Evolutionary conservation across 1,140 invertebrate genomes (phyloP), one percentile per base, ranked within the genome.

Genomic region (Physella acuta): DNA sequence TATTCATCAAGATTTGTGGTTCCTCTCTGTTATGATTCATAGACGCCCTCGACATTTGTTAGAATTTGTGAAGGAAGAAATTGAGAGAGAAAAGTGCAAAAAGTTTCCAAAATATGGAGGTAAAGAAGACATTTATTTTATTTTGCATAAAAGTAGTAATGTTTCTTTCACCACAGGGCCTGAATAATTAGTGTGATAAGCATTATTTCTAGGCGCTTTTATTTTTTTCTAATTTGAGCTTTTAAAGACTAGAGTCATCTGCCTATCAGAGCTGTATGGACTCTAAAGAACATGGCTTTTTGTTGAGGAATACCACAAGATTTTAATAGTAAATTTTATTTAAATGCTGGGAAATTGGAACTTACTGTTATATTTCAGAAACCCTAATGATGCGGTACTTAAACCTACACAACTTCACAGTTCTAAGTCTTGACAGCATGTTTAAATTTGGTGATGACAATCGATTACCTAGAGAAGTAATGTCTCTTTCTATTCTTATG

Each of bases 391-490:
- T 76, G 37, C 81, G 75, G 17, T 86, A 86, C 69, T 64, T 86
- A 26, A 78, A 79, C 37, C 71, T 72, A 56, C 76, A 85, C 71
- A 73, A 81, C 33, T 85, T 86, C 66, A 82, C 85, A 56, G 84
- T 84, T 73, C 79, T 86, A 52, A 82, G 83, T 72, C 70, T 86
- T 24, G 85, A 86, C 68, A 83, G 82, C 71, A 82, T 86, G 56
- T 85, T 84, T 68, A 85, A 84, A 58, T 83, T 84, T 78, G 80
- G 84, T 28, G 84, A 85, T 66, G 81, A 82, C 53, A 82, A 82
- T 65, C 75, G 71, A 36, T 71, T 85, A 39, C 84, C 84, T 14
- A 76, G 75, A 78, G 84, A 86, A 79, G 85, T 85, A 76, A 73
- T 49, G 24, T 64, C 24, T 55, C 3, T 37, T 26, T 55, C 24